Percentiles rank a stretch among this genome's conserved stretches.
phyloP scores from a whole-genome alignment of 2,797 vertebrate genomes.

The Tauraco hartlaubi region DNA sequence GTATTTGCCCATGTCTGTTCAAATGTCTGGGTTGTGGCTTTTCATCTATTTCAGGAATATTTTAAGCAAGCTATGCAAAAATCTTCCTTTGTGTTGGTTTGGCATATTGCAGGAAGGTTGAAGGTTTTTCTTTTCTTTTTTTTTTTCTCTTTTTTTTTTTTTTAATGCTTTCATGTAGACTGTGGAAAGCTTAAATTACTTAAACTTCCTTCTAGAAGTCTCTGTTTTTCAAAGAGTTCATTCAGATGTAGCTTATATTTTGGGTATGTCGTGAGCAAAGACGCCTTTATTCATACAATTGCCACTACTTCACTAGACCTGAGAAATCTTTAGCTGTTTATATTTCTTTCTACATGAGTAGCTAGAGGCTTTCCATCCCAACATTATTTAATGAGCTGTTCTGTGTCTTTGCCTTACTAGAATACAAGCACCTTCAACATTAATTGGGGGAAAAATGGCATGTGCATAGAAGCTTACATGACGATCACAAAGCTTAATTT shows the following conservation, averaged over 20 bases:
- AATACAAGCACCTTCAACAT: slow-evolving; percentile 17
- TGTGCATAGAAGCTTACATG: not conserved
- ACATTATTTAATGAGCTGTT: slow-evolving; percentile 46
- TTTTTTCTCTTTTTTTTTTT: not conserved
- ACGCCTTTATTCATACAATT: slow-evolving; percentile 9
- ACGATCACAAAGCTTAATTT: not conserved
- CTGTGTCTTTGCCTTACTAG: slow-evolving; percentile 2
- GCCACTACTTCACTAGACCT: slow-evolving; percentile 1
- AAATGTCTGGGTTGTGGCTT: slow-evolving; percentile 52
- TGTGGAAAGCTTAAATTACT: slow-evolving; percentile 33
- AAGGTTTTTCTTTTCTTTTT: not conserved
- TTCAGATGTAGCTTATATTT: slow-evolving; percentile 24
- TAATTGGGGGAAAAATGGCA: slow-evolving; percentile 33
- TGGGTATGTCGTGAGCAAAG: not conserved
- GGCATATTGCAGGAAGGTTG: not conserved
- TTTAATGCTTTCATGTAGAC: not conserved
- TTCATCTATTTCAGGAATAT: slow-evolving; percentile 54
- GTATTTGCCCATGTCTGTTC: slow-evolving; percentile 49
- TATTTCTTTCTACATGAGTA: slow-evolving; percentile 36
- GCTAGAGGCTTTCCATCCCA: slow-evolving; percentile 40
- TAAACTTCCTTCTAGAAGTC: slow-evolving; percentile 20
- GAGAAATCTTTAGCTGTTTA: slow-evolving; percentile 30
- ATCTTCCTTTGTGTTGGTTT: not conserved
- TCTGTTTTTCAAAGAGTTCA: slow-evolving; percentile 6
- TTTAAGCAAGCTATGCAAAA: slow-evolving; percentile 66